These are phyloP conservation scores for Proctacanthus coquilletti DNA, from an alignment of 1,140 invertebrate genomes.

Conservation along the genomic window DNA sequence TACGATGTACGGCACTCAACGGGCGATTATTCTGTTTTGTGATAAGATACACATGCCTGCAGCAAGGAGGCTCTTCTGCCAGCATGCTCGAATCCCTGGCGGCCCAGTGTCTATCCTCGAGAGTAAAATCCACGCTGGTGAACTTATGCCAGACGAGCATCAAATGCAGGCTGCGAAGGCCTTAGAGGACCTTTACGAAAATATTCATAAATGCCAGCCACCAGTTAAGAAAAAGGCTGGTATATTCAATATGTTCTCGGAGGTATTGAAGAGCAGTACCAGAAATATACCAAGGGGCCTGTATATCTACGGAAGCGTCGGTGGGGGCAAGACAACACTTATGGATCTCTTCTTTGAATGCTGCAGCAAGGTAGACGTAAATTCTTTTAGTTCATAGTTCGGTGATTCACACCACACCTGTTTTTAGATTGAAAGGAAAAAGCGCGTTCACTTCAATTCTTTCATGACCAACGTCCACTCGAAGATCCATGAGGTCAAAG, in stretches of 20 bases:
- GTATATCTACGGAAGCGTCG: conserved; percentile 74
- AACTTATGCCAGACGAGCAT: conserved; percentile 48
- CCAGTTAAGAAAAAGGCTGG: conserved; percentile 22
- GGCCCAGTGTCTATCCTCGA: too few species aligned
- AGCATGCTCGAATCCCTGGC: too few species aligned
- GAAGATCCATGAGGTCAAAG: conserved; percentile 66
- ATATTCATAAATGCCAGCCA: conserved; percentile 45
- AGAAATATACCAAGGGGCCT: conserved; percentile 49
- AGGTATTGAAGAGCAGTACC: conserved; percentile 19
- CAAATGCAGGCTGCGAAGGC: conserved; percentile 50
- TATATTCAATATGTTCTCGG: conserved; percentile 30
- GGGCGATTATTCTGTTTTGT: too few species aligned
- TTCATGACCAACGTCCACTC: conserved; percentile 97
- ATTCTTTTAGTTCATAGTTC: not conserved
- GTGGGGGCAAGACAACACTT: conserved; percentile 95
- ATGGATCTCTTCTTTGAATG: conserved; percentile 95
- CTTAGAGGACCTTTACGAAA: conserved; percentile 52
- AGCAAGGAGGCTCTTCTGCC: too few species aligned
- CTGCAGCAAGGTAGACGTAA: conserved; percentile 38
- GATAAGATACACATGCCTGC: too few species aligned
- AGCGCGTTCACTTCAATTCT: conserved; percentile 87
- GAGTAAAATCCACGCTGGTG: conserved; percentile 40
- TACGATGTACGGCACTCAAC: too few species aligned
- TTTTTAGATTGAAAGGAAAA: conserved; percentile 45
- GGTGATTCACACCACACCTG: not conserved